phyloP scores from a whole-genome alignment of 2,113 vertebrate species.

The Ginglymostoma cirratum region DNA sequence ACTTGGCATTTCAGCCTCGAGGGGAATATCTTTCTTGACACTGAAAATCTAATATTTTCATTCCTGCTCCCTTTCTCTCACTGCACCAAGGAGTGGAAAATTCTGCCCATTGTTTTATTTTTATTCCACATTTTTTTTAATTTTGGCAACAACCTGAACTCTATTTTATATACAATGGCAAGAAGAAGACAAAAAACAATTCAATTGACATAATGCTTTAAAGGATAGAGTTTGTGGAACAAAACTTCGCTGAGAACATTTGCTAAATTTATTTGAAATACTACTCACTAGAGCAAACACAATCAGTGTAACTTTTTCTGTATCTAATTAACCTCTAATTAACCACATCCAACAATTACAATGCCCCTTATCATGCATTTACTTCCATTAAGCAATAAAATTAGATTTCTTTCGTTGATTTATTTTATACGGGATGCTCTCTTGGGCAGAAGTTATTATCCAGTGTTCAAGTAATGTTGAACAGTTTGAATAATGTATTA shows the following conservation, averaged over 20 bases:
- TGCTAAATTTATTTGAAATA: background rate
- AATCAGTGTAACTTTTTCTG: background rate
- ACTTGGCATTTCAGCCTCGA: no score
- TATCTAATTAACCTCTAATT: background rate
- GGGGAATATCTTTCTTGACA: no score
- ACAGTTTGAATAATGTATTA: background rate
- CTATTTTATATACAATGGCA: background rate
- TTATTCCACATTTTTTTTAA: background rate
- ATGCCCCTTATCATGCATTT: background rate
- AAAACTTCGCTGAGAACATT: background rate
- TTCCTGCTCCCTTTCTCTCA: no score
- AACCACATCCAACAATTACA: background rate
- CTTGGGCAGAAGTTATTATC: background rate
- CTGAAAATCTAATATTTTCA: no score
- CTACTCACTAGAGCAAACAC: background rate
- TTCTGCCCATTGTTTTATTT: background rate
- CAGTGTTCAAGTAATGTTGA: background rate
- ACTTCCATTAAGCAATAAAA: background rate
- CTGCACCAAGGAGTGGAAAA: no score
- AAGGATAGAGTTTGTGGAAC: background rate
- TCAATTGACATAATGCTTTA: background rate
- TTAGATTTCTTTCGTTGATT: background rate
- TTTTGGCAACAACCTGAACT: background rate
- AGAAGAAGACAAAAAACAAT: background rate
- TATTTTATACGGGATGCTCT: background rate